Conservation (phyloP, 2,113 vertebrate species). For the Ahaetulla prasina region DNA sequence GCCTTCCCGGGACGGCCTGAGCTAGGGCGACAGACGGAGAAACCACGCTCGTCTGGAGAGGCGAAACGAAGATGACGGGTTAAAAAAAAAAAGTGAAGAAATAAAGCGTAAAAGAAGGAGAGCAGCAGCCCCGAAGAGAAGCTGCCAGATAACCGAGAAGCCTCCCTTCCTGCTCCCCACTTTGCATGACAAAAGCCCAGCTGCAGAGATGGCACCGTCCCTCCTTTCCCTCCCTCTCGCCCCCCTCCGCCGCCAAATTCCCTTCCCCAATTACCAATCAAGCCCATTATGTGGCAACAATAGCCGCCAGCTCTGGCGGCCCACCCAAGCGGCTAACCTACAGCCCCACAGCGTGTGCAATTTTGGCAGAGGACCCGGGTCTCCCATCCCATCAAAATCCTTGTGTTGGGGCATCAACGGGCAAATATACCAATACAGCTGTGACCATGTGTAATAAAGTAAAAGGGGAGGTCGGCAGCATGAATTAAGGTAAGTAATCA, state of each 20-base stretch:
- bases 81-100: not conserved
- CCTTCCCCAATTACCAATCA: conserved; percentile 28
- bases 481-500: not conserved
- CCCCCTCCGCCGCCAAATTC: not conserved
- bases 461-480: not conserved
- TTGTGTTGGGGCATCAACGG: not conserved
- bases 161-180: not conserved
- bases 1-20: not conserved
- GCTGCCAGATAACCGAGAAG: not conserved
- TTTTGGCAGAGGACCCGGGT: not conserved
- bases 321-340: conserved; percentile 22
- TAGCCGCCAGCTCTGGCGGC: not conserved
- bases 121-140: not conserved
- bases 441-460: not conserved
- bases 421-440: not conserved
- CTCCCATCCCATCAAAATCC: not conserved
- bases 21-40: not conserved
- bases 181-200: conserved; percentile 33
- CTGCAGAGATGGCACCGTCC: conserved; percentile 19
- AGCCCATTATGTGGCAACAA: conserved; percentile 20
- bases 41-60: not conserved
- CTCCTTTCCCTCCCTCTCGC: not conserved
- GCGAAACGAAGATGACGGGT: not conserved
- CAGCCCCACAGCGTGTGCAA: not conserved
- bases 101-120: not conserved